Base-by-base conservation (phyloP, 2,113 vertebrate species). In the Pitta sordida region DNA sequence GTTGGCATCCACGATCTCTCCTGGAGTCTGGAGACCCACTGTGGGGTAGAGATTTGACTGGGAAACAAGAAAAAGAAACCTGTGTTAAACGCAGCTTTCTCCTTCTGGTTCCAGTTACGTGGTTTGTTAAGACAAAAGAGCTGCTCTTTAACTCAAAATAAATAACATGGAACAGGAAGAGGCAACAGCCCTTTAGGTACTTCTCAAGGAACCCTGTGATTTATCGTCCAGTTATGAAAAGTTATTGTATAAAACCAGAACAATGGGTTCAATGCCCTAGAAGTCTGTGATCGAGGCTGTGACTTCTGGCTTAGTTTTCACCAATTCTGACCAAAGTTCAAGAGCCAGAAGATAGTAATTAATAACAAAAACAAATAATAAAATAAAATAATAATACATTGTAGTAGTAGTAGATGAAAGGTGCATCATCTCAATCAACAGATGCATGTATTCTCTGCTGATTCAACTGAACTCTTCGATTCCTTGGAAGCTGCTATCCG, bases 21-120 rank as follows among this genome's bases (percentile, higher is more conserved):
- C 99, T 1, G 99, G 99, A 34, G 99, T 99, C 98, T 99, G 99
- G 29, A 99, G 98, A 90, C 99, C 99, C 97, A 99, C 99, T 4
- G 99, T 99, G 48, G 99, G 99, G 96, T 99, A 99, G 91, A 99
- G 97, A 96, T 99, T 99, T 65, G 99, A 99, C 99, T 99, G 97
- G 91, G 91, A 95, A 97, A 82, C 92, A 94, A 95, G 90, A 93
- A 96, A 88, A 95, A 96, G 79, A 97, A 92, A 91, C 69, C 64
- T 78, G 44, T 70, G 73, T 97, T 63, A 97, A 91, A 68, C 20
- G 29, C 52, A 53, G 90, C 34, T 64, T 56, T 64, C 65, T 73
- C 67, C 2, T 76, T 17, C 58, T 49, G 19, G 21, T 32, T 71
- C 62, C 26, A 36, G 39, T 26, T 48, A 19, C 0, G 0, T 2